Evolutionary conservation across 2,113 vertebrate genomes (phyloP).

Genomic region (Ailurus styani): DNA sequence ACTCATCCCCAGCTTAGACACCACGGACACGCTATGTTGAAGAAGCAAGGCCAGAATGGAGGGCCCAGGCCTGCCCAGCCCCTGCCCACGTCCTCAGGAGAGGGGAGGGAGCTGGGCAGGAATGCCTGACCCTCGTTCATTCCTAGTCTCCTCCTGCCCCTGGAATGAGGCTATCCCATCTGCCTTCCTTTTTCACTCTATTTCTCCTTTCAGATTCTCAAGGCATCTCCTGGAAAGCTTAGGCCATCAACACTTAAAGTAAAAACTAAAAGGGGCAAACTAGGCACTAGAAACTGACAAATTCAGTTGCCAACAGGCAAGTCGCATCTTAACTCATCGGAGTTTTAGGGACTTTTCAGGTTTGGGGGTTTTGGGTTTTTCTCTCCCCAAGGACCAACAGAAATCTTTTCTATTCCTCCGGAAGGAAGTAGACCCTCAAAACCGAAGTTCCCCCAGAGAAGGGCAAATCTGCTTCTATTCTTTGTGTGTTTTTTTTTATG

Average conservation of each 20-base stretch:
- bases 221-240: constrained; percentile 20
- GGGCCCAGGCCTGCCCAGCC: neutral
- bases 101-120: neutral
- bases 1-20: neutral
- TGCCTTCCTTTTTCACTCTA: constrained; percentile 21
- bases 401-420: neutral
- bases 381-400: neutral
- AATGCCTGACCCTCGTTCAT: neutral
- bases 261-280: neutral
- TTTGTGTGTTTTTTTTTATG: neutral
- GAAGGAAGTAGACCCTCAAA: neutral
- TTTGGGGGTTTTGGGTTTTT: neutral
- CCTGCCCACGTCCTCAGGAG: neutral
- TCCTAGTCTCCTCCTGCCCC: neutral
- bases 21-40: too few relatives aligned
- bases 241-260: neutral
- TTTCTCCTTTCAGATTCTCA: constrained; percentile 46
- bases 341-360: neutral
- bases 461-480: neutral
- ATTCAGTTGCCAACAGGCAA: neutral
- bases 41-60: neutral
- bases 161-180: neutral
- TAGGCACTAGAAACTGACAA: constrained; percentile 26
- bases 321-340: neutral
- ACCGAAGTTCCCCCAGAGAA: neutral